These are phyloP conservation scores for Cerastoderma edule DNA, from an alignment of 2,888 invertebrate genomes.

Conservation along the genomic window DNA sequence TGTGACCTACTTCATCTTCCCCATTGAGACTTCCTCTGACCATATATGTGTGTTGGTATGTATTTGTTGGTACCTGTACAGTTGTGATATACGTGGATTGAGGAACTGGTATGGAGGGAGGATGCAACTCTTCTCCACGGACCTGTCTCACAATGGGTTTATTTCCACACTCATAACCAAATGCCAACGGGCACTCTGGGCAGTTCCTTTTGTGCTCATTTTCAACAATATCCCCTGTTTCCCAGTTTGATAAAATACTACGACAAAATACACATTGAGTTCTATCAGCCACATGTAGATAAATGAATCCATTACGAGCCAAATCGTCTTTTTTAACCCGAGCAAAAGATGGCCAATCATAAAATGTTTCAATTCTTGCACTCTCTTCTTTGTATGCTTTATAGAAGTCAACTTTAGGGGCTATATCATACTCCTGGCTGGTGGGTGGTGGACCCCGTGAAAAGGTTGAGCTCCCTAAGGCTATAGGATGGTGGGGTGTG, in stretches of 20 bases:
- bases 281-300: constrained; percentile 58
- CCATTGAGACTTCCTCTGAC: neutral
- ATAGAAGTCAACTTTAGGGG: constrained; percentile 40
- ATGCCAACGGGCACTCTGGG: constrained; percentile 65
- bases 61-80: constrained; percentile 24
- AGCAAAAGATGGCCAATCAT: constrained; percentile 57
- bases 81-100: constrained; percentile 30
- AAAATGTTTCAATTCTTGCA: constrained; percentile 58
- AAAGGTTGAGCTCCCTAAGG: constrained; percentile 35
- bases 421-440: constrained; percentile 35
- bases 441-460: constrained; percentile 1
- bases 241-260: constrained; percentile 62
- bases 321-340: constrained; percentile 55
- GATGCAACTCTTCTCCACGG: neutral
- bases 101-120: neutral
- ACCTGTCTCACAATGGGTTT: constrained; percentile 26
- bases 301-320: constrained; percentile 64
- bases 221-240: constrained; percentile 61
- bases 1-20: constrained; percentile 14
- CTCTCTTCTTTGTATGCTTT: constrained; percentile 42
- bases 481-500: constrained; percentile 27
- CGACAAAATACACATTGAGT: constrained; percentile 68
- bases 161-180: constrained; percentile 57
- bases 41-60: constrained; percentile 12
- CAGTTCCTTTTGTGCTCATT: constrained; percentile 64